phyloP scores from a whole-genome alignment of 2,113 vertebrate species.

The Cynopterus brachyotis region DNA sequence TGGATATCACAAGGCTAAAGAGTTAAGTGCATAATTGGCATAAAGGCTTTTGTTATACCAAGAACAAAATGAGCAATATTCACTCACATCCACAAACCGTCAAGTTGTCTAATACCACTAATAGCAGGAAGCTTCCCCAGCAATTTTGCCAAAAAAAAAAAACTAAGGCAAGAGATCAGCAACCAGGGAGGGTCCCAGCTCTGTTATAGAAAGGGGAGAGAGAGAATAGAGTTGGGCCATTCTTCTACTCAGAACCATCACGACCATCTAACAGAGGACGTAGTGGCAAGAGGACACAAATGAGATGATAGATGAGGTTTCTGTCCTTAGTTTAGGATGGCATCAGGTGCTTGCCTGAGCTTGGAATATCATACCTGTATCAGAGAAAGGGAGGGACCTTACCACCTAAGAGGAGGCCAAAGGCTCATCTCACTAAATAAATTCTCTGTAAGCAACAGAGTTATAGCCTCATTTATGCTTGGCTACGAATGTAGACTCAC shows the following conservation, averaged over 20 bases:
- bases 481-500: too few species aligned
- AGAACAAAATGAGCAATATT: not conserved
- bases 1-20: not conserved
- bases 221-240: not conserved
- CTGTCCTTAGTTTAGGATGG: not conserved
- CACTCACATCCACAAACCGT: not conserved
- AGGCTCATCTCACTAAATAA: not conserved
- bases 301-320: not conserved
- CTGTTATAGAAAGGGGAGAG: not conserved
- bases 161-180: conserved; percentile 52
- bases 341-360: not conserved
- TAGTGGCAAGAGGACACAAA: not conserved
- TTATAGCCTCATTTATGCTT: not conserved
- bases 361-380: not conserved
- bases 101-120: conserved; percentile 14
- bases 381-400: not conserved
- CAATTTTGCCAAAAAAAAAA: conserved; percentile 33
- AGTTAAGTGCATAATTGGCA: conserved; percentile 53
- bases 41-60: conserved; percentile 20
- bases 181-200: not conserved
- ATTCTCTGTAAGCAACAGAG: not conserved
- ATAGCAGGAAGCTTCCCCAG: not conserved
- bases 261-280: not conserved
- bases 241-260: not conserved
- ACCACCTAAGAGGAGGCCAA: not conserved